Evolutionary conservation across 2,888 invertebrate species (phyloP).

Genomic region (Cotesia congregata): DNA sequence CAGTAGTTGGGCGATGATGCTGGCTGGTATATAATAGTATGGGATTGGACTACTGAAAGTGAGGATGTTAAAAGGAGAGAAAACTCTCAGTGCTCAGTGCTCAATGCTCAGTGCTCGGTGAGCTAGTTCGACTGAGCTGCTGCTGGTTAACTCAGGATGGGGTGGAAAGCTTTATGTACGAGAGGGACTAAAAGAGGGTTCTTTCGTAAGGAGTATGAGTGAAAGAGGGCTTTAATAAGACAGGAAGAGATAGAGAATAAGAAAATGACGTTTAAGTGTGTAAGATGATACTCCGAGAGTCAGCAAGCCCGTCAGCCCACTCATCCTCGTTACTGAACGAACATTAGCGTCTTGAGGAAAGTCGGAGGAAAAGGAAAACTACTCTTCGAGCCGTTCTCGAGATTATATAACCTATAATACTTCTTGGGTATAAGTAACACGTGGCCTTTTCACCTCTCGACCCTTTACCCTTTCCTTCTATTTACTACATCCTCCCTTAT

Average conservation of each 20-base stretch:
- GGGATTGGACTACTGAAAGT: constrained; percentile 24
- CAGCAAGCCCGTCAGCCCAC: constrained; percentile 42
- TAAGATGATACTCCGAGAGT: constrained; percentile 40
- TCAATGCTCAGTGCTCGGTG: constrained; percentile 26
- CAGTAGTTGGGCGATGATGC: not conserved
- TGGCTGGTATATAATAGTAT: not conserved
- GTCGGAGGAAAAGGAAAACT: constrained; percentile 49
- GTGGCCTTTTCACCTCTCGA: constrained; percentile 53
- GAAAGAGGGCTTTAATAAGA: constrained; percentile 32
- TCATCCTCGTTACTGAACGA: constrained; percentile 53
- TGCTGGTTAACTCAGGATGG: constrained; percentile 18
- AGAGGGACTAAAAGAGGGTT: constrained; percentile 10
- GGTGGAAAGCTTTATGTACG: constrained; percentile 32
- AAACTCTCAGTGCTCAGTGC: constrained; percentile 27
- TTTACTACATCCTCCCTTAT: constrained; percentile 19
- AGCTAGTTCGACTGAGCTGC: constrained; percentile 20
- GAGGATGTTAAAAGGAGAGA: constrained; percentile 21
- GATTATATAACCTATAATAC: constrained; percentile 49
- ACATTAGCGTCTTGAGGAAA: constrained; percentile 50
- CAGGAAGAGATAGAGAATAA: constrained; percentile 10
- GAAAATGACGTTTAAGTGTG: constrained; percentile 26
- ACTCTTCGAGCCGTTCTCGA: constrained; percentile 44
- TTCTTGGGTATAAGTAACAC: constrained; percentile 46
- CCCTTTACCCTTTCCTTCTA: constrained; percentile 40
- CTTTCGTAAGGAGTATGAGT: constrained; percentile 33